Evolutionary conservation across 23 tunicate genomes (phyloP).

Genomic region (Botrylloides violaceus): DNA sequence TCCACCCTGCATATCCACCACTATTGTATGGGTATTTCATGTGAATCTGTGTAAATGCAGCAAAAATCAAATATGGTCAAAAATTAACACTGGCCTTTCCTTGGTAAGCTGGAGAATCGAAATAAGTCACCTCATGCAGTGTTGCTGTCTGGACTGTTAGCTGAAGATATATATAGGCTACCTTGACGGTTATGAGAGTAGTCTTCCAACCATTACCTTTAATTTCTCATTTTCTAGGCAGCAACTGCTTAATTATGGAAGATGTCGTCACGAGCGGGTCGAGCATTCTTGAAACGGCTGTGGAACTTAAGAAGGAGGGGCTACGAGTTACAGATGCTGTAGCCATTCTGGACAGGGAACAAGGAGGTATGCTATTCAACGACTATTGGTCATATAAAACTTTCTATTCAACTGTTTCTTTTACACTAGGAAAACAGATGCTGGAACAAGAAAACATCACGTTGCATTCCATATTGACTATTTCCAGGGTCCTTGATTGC

Average conservation of each 20-base stretch:
- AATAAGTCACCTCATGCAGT: no score
- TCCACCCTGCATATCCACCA: no score
- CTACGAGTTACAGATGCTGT: not conserved
- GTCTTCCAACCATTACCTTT: no score
- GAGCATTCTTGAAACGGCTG: not conserved
- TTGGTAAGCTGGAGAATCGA: no score
- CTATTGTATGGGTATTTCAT: no score
- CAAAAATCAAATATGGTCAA: no score
- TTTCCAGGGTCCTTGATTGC: slow-evolving; percentile 4
- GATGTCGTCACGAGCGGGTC: not conserved
- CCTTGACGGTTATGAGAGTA: no score
- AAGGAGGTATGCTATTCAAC: not conserved
- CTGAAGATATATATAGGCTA: no score
- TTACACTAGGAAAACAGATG: not conserved
- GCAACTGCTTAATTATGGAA: not conserved
- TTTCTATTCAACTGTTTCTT: not conserved
- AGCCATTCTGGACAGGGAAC: not conserved
- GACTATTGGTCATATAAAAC: not conserved
- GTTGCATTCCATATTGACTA: not conserved
- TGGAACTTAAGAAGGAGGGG: not conserved
- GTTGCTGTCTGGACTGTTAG: no score
- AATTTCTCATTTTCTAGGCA: not conserved
- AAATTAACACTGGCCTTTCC: no score
- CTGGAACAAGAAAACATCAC: not conserved
- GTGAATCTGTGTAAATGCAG: no score